phyloP scores from a whole-genome alignment of 2,888 invertebrate genomes.

The Girardia tigrina region DNA sequence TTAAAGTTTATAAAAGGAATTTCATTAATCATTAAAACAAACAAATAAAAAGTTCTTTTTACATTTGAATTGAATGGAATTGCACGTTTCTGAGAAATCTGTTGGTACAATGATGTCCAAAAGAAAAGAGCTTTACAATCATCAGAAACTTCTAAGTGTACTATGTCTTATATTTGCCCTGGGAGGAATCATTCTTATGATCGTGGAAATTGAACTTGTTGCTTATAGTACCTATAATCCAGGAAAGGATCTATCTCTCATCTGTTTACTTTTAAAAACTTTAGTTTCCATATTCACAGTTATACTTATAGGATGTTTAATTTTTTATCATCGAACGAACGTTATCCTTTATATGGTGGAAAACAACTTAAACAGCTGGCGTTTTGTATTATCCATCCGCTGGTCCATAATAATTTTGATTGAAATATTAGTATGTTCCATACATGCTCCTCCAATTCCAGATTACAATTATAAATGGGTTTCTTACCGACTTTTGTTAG shows the following conservation, averaged over 20 bases:
- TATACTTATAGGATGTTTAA: neutral
- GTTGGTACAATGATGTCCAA: neutral
- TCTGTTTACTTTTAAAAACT: neutral
- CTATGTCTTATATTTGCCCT: neutral
- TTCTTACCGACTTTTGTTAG: neutral
- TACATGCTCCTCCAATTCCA: conserved; percentile 1
- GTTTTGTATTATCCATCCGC: neutral
- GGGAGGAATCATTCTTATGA: neutral
- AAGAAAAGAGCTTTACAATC: neutral
- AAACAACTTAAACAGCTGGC: neutral
- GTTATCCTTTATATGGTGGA: neutral
- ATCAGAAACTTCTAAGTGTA: conserved; percentile 7
- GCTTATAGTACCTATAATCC: neutral
- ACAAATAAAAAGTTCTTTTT: too few species aligned
- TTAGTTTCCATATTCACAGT: neutral
- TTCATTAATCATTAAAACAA: too few species aligned
- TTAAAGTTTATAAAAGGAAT: too few species aligned
- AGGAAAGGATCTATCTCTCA: neutral
- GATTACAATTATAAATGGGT: neutral
- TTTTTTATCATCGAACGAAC: neutral
- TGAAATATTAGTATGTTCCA: neutral
- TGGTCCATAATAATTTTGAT: neutral
- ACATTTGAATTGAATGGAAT: too few species aligned
- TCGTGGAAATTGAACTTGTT: neutral
- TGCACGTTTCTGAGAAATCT: neutral